Conservation (phyloP, 2,113 vertebrate genomes). For the Lamprotornis superbus region DNA sequence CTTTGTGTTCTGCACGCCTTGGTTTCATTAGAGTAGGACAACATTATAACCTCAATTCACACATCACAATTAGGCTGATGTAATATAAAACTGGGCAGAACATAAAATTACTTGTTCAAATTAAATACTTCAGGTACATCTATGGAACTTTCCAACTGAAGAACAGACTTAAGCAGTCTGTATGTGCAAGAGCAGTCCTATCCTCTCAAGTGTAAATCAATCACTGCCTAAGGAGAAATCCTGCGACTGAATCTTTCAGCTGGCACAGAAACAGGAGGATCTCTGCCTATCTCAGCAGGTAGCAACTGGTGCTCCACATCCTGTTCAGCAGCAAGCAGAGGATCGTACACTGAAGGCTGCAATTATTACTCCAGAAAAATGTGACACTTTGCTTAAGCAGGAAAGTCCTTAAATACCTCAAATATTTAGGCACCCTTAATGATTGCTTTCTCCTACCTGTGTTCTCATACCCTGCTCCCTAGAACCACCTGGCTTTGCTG, state of each 20-base stretch:
- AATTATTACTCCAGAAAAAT: neutral
- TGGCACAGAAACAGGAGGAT: neutral
- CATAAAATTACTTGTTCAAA: neutral
- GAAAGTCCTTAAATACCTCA: neutral
- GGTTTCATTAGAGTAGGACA: neutral
- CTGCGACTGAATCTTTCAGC: neutral
- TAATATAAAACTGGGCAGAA: neutral
- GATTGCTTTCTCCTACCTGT: neutral
- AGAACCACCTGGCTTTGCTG: neutral
- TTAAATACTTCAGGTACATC: neutral
- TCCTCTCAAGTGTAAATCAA: neutral
- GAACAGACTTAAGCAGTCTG: neutral
- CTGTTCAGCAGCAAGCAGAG: neutral
- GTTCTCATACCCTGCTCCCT: neutral
- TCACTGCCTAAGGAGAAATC: neutral
- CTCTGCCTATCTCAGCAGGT: neutral
- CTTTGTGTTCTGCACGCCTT: neutral
- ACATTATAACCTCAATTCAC: neutral
- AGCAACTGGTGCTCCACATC: neutral
- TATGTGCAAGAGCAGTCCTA: neutral
- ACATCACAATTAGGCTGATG: neutral
- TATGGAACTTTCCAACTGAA: neutral
- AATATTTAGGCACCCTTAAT: neutral
- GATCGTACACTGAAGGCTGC: fast-evolving
- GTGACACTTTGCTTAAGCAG: neutral